Base-by-base conservation (phyloP, 2,113 vertebrate genomes). In the Chloebia gouldiae region DNA sequence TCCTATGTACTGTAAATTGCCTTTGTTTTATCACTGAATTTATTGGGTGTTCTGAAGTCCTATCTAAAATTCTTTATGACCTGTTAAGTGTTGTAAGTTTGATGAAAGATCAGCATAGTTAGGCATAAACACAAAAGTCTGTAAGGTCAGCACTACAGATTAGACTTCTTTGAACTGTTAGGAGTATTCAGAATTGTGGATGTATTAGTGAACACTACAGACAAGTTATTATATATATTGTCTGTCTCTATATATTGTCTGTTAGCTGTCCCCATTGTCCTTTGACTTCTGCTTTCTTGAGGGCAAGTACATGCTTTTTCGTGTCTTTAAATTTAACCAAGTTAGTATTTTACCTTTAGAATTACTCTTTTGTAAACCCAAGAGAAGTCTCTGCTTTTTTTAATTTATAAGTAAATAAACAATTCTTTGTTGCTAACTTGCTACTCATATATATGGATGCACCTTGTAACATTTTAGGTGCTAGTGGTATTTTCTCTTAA, bases 381-480 rank as follows among this genome's bases (percentile, higher is more conserved):
- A 9, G 42, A 45, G 10, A 22, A 31, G 42, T 49, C 16, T 42
- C 24, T 83, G 11, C 9, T 76, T 40, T 82, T 54, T 56, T 15
- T 1, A 28, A 0, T 37, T 33, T n/a, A 2, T 45, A 31, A 39
- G 11, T 84, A 66, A 87, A 90, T 42, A 81, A 66, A 39, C 45
- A 0, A 19, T 39, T 77, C 5, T 85, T 49, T 83, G 9, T 81
- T 65, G 45, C 30, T 31, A 22, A 68, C 18, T 63, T 70, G 8
- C 10, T 56, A 8, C 17, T 86, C 65, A 33, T 4, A 0, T 3
- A 7, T 50, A 15, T 7, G 11, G 5, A 25, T 15, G 4, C 59
- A 31, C 3, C 9, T 49, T 40, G 57, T 59, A 30, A 72, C 44
- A 56, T 66, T 39, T 39, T 66, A 49, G 11, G 2, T 66, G 28